phyloP scores from a whole-genome alignment of 1,140 invertebrate genomes.

The Manduca sexta region DNA sequence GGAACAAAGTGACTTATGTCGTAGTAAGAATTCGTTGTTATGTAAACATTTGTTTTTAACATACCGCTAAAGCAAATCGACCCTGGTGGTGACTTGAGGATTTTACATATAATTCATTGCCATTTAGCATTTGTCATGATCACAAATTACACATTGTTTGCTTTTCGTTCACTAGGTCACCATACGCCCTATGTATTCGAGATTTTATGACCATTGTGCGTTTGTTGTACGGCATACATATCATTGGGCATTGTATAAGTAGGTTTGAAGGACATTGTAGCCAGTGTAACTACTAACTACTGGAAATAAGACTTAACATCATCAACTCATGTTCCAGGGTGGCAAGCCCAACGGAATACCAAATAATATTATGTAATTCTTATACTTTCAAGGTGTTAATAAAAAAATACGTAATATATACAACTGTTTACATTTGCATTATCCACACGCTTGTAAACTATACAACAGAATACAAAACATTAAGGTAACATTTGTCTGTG shows the following conservation, averaged over 20 bases:
- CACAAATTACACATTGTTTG: too few species aligned
- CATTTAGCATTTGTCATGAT: slow-evolving; percentile 4
- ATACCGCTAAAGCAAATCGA: slow-evolving; percentile 5
- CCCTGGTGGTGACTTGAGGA: neutral
- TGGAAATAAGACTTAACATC: too few species aligned
- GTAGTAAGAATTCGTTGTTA: neutral
- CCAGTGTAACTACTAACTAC: too few species aligned
- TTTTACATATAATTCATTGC: slow-evolving; percentile 11
- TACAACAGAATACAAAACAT: slow-evolving; percentile 4
- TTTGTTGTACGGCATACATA: neutral
- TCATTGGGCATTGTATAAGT: too few species aligned
- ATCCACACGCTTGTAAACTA: too few species aligned
- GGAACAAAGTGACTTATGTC: neutral
- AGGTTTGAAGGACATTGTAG: too few species aligned
- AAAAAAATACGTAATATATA: too few species aligned
- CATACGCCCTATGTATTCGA: neutral
- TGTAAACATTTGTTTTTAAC: slow-evolving; percentile 10
- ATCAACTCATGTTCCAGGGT: too few species aligned
- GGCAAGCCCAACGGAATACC: too few species aligned
- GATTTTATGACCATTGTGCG: neutral
- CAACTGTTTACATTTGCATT: too few species aligned
- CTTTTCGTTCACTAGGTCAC: neutral
- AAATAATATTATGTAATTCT: too few species aligned
- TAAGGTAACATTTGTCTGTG: slow-evolving; percentile 7
- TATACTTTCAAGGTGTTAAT: too few species aligned